These are phyloP conservation scores for Centropristis striata DNA, from an alignment of 2,113 vertebrate genomes.

Conservation along the genomic window DNA sequence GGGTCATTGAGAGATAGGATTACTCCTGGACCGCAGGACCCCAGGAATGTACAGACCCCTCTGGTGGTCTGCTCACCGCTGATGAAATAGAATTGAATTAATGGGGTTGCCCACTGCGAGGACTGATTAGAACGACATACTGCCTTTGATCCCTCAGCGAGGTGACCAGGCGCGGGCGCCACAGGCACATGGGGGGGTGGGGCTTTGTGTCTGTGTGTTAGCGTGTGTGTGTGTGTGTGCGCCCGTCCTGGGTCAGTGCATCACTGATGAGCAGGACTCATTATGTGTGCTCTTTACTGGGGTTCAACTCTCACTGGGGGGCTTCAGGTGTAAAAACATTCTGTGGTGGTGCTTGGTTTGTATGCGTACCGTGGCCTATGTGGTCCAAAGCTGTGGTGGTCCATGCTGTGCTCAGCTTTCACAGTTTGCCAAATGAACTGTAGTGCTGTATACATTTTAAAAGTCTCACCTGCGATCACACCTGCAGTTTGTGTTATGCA, in stretches of 20 bases:
- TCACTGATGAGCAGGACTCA: conserved; percentile 64
- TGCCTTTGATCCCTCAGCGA: conserved; percentile 74
- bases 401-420: conserved; percentile 10
- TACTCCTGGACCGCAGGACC: conserved; percentile 67
- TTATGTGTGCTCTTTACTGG: conserved; percentile 55
- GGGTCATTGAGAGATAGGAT: conserved; percentile 74
- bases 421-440: conserved; percentile 20
- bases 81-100: conserved; percentile 84
- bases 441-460: conserved; percentile 10
- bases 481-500: conserved; percentile 4
- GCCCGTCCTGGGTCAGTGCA: conserved; percentile 60
- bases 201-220: conserved; percentile 11
- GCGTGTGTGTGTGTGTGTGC: conserved; percentile 4
- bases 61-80: conserved; percentile 62
- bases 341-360: background rate
- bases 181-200: conserved; percentile 32
- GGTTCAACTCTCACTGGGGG: conserved; percentile 38
- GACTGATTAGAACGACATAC: conserved; percentile 75
- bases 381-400: conserved; percentile 11
- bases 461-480: conserved; percentile 24
- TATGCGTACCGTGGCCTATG: background rate
- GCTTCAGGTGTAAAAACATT: conserved; percentile 59
- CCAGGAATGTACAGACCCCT: conserved; percentile 71
- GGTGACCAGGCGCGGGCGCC: conserved; percentile 65
- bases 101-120: conserved; percentile 78